Evolutionary conservation across 2,113 vertebrate genomes (phyloP), one percentile per base, ranked within the genome.

Genomic region (Vicugna pacos): DNA sequence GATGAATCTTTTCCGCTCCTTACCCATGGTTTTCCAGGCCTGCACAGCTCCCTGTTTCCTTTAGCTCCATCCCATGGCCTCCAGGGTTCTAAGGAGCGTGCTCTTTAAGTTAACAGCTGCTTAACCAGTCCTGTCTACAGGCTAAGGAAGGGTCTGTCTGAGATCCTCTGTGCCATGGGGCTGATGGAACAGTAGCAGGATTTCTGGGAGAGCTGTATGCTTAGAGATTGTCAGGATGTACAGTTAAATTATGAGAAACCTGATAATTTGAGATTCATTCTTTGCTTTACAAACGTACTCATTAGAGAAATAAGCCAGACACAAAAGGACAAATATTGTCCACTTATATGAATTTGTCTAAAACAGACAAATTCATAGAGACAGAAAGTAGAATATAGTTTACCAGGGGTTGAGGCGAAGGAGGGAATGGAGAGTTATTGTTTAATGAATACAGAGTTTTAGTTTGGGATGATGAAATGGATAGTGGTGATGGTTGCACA

Each of bases 141-240:
- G 35, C 22, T 65, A 35, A 52, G 48, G 38, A 86, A 89, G 32
- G 24, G 35, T 84, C 58, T 32, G 38, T 22, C 50, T 46, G 30
- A 52, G 67, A 69, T 50, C 32, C 67, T 86, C 17, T 79, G 56
- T n/a, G 30, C 3, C 19, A 13, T 24, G 77, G 69, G 54, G 35
- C 58, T 65, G 10, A 8, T 32, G 16, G 52, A 67, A 60, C 38
- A 48, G 46, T 52, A 72, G 96, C 62, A 80, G 83, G 54, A 76
- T 96, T 97, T 96, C 60, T 93, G 62, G 73, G 89, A 93, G 65
- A 76, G 26, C 83, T 64, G 17, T 22, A 10, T 56, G 15, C 8
- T 81, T 95, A 89, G 69, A 89, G 73, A 75, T 70, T 54, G 72
- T 64, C 22, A 19, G 10, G 56, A 14, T n/a, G 24, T 92, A 42